A percentile compares a stretch with the other conserved stretches of the same genome.
phyloP scores from a whole-genome alignment of 2,797 vertebrate genomes.

The Urocyon cinereoargenteus region DNA sequence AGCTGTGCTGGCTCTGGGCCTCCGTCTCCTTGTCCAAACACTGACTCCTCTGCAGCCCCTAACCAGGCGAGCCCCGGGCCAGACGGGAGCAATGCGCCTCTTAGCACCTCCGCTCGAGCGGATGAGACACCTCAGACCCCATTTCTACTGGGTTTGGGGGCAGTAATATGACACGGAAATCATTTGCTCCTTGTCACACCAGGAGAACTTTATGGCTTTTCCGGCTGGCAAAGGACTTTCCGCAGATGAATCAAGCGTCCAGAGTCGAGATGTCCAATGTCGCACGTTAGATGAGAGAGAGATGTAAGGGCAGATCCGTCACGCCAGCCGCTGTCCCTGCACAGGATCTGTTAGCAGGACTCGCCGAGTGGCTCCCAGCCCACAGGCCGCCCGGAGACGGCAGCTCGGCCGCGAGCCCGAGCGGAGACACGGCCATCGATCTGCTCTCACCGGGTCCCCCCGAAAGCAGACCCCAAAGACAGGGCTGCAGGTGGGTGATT shows the following conservation, averaged over 20 bases:
- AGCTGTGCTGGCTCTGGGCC: slow-evolving; percentile 31
- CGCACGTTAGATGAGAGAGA: background rate
- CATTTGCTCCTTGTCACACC: slow-evolving; percentile 77
- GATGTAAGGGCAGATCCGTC: background rate
- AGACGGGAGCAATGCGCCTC: slow-evolving; percentile 57
- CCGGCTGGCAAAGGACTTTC: slow-evolving; percentile 34
- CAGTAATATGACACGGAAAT: slow-evolving; percentile 70
- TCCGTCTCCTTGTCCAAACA: slow-evolving; percentile 68
- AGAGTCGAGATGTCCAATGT: background rate
- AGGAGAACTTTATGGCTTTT: slow-evolving; percentile 59
- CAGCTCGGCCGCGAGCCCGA: too few species aligned
- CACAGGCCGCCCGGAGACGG: fast-evolving
- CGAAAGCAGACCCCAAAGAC: background rate
- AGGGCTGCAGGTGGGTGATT: too few species aligned
- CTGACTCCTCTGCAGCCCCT: slow-evolving; percentile 35
- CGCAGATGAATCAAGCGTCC: slow-evolving; percentile 49
- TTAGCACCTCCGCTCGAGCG: slow-evolving; percentile 60
- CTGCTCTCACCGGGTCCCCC: background rate
- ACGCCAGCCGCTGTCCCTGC: background rate
- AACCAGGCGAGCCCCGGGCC: background rate
- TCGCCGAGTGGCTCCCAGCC: background rate
- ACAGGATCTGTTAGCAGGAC: background rate
- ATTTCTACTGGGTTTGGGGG: slow-evolving; percentile 68
- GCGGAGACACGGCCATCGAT: too few species aligned
- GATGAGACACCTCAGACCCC: background rate